Evolutionary conservation across 2,113 vertebrate species (phyloP).

Genomic region (Sceloporus undulatus): DNA sequence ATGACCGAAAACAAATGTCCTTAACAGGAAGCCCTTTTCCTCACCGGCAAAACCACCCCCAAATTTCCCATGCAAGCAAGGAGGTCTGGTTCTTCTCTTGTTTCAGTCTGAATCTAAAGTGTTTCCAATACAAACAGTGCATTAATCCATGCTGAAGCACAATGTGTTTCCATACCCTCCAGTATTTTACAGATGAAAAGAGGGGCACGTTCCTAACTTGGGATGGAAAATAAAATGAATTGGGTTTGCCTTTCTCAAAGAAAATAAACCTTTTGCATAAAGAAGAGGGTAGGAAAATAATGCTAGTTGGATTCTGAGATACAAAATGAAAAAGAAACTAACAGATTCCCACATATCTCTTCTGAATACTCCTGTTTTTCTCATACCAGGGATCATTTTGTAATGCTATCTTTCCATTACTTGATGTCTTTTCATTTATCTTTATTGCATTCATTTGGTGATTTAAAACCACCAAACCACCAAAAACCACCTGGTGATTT

Average conservation of each 20-base stretch:
- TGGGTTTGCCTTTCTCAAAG: no score
- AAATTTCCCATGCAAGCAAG: slow-evolving; percentile 2
- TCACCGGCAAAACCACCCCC: not conserved
- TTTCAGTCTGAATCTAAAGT: slow-evolving; percentile 19
- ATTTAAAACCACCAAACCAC: no score
- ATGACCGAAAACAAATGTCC: slow-evolving; percentile 5
- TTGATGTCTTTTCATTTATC: not conserved
- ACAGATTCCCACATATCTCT: no score
- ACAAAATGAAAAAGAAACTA: no score
- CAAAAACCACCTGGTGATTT: not conserved
- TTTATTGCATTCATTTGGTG: no score
- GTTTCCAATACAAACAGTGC: not conserved
- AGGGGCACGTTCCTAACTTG: not conserved
- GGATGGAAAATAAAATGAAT: no score
- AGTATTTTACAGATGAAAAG: not conserved
- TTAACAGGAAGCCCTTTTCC: not conserved
- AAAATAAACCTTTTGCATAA: no score
- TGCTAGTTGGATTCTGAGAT: no score
- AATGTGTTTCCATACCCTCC: not conserved
- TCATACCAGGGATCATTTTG: not conserved
- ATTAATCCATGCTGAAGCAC: not conserved
- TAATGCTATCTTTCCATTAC: not conserved
- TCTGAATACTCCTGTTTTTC: not conserved
- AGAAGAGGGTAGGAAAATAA: no score
- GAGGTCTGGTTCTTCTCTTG: not conserved